These are phyloP conservation scores for Stegana nigrithorax DNA, from an alignment of 2,888 invertebrate genomes.

Conservation along the genomic window DNA sequence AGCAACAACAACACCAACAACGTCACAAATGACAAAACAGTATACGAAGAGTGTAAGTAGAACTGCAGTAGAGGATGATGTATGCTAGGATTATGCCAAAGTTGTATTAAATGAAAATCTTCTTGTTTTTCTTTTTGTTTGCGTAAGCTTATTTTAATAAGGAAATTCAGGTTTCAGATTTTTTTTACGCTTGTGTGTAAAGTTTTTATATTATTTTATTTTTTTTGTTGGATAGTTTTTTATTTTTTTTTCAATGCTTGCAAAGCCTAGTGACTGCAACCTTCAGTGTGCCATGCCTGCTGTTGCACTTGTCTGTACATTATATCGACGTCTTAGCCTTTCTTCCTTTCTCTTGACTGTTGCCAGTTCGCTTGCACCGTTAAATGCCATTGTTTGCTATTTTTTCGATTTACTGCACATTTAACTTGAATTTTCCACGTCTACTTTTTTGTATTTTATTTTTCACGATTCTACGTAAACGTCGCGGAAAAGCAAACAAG, in stretches of 20 bases:
- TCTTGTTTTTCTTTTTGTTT: not conserved
- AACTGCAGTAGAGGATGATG: not conserved
- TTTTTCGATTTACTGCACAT: not conserved
- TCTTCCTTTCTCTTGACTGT: not conserved
- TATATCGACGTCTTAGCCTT: not conserved
- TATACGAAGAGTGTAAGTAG: not conserved
- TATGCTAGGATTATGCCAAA: not conserved
- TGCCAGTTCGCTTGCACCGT: not conserved
- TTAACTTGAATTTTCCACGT: not conserved
- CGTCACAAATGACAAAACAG: no score
- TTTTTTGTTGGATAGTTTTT: no score
- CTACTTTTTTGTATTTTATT: not conserved
- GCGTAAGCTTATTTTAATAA: not conserved
- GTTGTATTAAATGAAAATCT: no score
- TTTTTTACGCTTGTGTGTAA: no score
- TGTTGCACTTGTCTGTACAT: not conserved
- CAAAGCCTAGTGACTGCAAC: no score
- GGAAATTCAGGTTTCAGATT: not conserved
- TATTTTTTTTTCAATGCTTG: no score
- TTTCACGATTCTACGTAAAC: not conserved
- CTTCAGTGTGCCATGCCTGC: no score
- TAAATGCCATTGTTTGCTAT: conserved; percentile 4
- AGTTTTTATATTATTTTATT: no score
- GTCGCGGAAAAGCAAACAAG: not conserved
- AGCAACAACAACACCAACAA: no score